Evolutionary conservation across 2,888 invertebrate species (phyloP), one percentile per base, ranked within the genome.

Genomic region (Lomographa bimaculata): DNA sequence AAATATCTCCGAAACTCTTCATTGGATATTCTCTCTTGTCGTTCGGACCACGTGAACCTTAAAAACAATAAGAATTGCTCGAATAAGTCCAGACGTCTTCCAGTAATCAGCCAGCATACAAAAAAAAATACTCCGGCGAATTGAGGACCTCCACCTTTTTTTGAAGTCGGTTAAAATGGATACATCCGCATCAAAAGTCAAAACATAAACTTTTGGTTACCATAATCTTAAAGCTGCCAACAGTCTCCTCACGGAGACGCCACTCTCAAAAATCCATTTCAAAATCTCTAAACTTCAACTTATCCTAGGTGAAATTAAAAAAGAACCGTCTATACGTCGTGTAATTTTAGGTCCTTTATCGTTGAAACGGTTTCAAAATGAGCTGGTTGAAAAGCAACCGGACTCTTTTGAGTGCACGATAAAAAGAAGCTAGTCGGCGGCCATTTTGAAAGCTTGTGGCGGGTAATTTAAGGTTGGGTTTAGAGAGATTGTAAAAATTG

Each of bases 301-400:
- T 23, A 17, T 28, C 23, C 16, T 10, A 7, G 27, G 37, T 32
- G 42, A 29, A 49, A 49, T 51, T 54, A 46, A 46, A 53, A 49
- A 42, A 44, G 44, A 45, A 27, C 17, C 33, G 28, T 33, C 21
- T 38, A 41, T 42, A 41, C 19, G 8, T 7, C 32, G 40, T 41
- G 49, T 49, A 49, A 49, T 47, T 49, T 47, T 46, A 50, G 46
- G 36, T 54, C 40, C 38, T 51, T 54, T 49, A 54, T 44, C 14
- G 50, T 46, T 23, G 44, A 46, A 33, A 48, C 46, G 42, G 47
- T 48, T 50, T 41, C 30, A 41, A 44, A 53, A 53, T 50, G 43
- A 40, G 44, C 39, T 40, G 17, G 33, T 12, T 54, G 54, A 54
- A 41, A 54, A 47, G 51, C 46, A 26, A 17, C 39, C 36, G 40